Conservation (phyloP, 2,797 vertebrate species). For the Acanthiza pusilla region DNA sequence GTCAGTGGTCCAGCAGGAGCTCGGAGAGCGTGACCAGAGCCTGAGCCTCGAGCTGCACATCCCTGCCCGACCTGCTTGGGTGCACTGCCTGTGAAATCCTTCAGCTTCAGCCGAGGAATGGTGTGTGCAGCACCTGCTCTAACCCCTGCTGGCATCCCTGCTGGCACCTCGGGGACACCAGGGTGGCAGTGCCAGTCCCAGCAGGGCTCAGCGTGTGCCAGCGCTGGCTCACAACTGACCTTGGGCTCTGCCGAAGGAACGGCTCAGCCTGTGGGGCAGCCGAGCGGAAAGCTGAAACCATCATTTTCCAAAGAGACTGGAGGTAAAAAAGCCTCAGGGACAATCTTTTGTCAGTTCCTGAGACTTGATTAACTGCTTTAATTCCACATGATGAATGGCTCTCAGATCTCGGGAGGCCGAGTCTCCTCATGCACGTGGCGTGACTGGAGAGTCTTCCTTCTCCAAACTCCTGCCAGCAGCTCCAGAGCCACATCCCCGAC, state of each 20-base stretch:
- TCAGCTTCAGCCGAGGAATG: rapidly evolving
- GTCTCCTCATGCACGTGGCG: neutral
- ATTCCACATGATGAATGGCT: constrained; percentile 74
- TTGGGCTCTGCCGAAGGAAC: constrained; percentile 64
- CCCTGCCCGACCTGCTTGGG: neutral
- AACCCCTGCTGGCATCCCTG: neutral
- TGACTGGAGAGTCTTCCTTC: neutral
- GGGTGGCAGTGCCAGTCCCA: neutral
- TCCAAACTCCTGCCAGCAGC: neutral
- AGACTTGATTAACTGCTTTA: constrained; percentile 73
- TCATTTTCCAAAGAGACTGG: constrained; percentile 61
- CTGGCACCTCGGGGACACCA: neutral
- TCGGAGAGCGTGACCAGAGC: neutral
- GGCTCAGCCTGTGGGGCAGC: constrained; percentile 42
- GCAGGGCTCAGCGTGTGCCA: neutral
- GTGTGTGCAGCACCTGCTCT: neutral
- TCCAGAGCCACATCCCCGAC: neutral
- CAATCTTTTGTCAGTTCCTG: constrained; percentile 51
- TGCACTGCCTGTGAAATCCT: rapidly evolving
- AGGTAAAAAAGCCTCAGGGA: constrained; percentile 64
- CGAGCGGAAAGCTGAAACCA: constrained; percentile 54
- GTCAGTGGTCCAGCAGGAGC: neutral
- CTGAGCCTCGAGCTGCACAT: neutral
- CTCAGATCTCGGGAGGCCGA: neutral
- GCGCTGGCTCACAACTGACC: neutral